Percentiles rank a stretch among this genome's conserved stretches.
These are phyloP conservation scores for Clarias laeviceps DNA, from an alignment of 2,797 vertebrate species.

Conservation along the genomic window DNA sequence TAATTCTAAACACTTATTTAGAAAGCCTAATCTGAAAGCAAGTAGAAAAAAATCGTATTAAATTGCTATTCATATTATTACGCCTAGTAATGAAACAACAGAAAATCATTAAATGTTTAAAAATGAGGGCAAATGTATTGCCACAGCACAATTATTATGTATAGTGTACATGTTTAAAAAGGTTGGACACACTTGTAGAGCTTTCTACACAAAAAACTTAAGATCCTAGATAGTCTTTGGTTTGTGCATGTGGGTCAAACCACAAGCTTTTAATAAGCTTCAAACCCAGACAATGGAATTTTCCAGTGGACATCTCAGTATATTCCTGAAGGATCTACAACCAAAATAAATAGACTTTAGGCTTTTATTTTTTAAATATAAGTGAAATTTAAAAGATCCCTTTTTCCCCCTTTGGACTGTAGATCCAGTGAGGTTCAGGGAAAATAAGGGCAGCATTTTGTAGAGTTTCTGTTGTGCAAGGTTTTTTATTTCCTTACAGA, in stretches of 20 bases:
- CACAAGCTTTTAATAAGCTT: background rate
- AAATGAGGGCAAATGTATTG: background rate
- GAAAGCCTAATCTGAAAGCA: background rate
- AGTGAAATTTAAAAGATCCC: background rate
- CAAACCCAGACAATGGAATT: background rate
- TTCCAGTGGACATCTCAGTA: background rate
- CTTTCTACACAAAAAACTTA: too few species aligned
- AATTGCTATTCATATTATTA: background rate
- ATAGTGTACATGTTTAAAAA: background rate
- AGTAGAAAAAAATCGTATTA: background rate
- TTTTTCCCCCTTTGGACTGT: background rate
- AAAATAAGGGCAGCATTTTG: background rate
- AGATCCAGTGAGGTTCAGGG: background rate
- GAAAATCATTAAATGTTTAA: background rate
- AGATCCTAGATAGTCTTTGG: background rate
- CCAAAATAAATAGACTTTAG: background rate
- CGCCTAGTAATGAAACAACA: background rate
- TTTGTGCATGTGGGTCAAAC: background rate
- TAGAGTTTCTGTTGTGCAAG: background rate
- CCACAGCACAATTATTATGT: background rate
- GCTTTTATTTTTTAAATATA: background rate
- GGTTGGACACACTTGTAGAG: too few species aligned
- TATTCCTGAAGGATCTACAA: background rate
- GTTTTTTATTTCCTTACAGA: background rate
- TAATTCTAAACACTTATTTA: background rate